Percentiles rank a stretch among this genome's conserved stretches.
These are phyloP conservation scores for Lumbricus terrestris DNA, from an alignment of 2,888 invertebrate genomes.

Conservation along the genomic window DNA sequence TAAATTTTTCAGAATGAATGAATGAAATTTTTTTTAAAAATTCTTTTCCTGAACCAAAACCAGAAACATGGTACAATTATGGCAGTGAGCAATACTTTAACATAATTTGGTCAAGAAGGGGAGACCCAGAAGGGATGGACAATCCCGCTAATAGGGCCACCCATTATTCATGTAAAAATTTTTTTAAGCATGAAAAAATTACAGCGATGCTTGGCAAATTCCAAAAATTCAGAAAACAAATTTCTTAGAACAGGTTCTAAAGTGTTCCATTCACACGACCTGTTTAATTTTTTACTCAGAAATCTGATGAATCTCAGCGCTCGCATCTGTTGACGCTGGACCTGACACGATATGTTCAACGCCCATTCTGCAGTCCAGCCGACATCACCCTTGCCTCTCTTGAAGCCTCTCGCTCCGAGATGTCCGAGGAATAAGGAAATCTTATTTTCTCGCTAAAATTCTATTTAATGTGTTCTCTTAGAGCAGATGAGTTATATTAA, in stretches of 20 bases:
- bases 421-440: background rate
- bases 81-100: too few relatives aligned
- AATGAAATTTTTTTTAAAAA: too few relatives aligned
- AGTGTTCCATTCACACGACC: background rate
- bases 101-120: too few relatives aligned
- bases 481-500: background rate
- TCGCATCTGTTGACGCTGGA: background rate
- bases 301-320: background rate
- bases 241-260: background rate
- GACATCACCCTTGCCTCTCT: background rate
- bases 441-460: background rate
- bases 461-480: background rate
- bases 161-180: too few relatives aligned
- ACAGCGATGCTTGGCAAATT: too few relatives aligned
- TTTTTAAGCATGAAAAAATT: too few relatives aligned
- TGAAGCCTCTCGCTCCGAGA: background rate
- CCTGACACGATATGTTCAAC: background rate
- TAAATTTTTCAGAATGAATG: too few relatives aligned
- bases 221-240: background rate
- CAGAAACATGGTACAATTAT: too few relatives aligned
- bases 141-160: too few relatives aligned
- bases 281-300: background rate
- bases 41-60: too few relatives aligned
- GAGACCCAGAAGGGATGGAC: too few relatives aligned
- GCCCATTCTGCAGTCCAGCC: background rate